Percentiles rank a stretch among this genome's conserved stretches.
phyloP scores from a whole-genome alignment of 2,888 invertebrate species.

The Pyrrhia umbra region DNA sequence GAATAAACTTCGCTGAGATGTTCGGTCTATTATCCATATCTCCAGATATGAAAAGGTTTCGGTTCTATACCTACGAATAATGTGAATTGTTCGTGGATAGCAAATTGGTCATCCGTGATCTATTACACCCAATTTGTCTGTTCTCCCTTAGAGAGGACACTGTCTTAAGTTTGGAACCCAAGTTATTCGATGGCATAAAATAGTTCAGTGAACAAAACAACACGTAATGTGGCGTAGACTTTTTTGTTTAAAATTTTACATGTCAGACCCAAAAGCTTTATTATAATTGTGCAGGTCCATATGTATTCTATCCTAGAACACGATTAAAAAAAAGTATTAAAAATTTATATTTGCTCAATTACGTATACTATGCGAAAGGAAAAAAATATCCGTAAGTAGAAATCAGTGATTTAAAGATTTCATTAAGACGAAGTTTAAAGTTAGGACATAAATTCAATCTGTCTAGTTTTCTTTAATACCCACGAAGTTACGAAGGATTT shows the following conservation, averaged over 20 bases:
- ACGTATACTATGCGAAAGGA: too few species aligned
- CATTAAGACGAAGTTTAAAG: conserved; percentile 13
- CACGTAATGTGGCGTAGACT: background rate
- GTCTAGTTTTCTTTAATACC: conserved; percentile 1
- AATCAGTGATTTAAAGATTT: conserved; percentile 11
- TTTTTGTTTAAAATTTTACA: background rate
- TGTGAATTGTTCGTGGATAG: conserved; percentile 28
- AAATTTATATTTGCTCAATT: too few species aligned
- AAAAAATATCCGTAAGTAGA: conserved; percentile 10
- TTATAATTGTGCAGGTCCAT: too few species aligned
- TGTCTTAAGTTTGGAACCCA: conserved; percentile 20
- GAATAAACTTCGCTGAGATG: conserved; percentile 55
- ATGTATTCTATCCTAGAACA: too few species aligned
- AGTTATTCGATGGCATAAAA: conserved; percentile 6
- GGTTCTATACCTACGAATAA: conserved; percentile 22
- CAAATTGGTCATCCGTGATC: conserved; percentile 40
- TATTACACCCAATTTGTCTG: conserved; percentile 36
- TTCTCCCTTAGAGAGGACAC: conserved; percentile 13
- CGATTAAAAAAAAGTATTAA: too few species aligned
- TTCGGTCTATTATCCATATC: conserved; percentile 48
- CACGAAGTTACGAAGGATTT: conserved; percentile 22
- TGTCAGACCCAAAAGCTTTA: background rate
- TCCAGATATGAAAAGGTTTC: conserved; percentile 30
- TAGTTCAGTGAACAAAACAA: background rate
- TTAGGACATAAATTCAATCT: conserved; percentile 14